Conservation (phyloP, 2,797 vertebrate genomes). For the Pseudotriccus pelzelni region DNA sequence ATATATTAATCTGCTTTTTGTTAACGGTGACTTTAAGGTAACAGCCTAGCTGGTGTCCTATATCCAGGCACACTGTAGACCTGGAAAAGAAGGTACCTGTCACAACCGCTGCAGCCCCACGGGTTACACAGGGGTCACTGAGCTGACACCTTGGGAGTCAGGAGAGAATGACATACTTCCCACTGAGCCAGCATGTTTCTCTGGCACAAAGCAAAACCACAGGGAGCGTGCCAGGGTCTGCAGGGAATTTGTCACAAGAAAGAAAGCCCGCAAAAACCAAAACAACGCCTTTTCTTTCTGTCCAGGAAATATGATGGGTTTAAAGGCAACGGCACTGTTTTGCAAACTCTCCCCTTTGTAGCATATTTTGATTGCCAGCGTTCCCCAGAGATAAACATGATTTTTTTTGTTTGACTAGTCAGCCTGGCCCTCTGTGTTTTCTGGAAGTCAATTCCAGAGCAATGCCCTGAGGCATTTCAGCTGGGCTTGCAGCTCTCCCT, state of each 20-base stretch:
- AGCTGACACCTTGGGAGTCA: not conserved
- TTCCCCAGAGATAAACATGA: not conserved
- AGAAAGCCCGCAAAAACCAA: not conserved
- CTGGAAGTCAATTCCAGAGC: not conserved
- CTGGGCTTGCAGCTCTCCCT: not conserved
- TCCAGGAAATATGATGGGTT: constrained; percentile 8
- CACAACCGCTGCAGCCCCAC: not conserved
- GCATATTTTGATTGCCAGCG: not conserved
- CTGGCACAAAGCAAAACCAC: not conserved
- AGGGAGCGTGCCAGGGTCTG: not conserved
- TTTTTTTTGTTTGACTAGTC: not conserved
- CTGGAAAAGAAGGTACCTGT: not conserved
- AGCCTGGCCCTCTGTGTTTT: not conserved
- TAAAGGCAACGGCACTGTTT: not conserved
- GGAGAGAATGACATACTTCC: not conserved
- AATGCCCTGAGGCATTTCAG: not conserved
- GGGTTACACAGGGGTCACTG: not conserved
- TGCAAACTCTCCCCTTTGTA: constrained; percentile 4
- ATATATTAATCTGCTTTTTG: not conserved
- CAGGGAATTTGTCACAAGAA: constrained; percentile 8
- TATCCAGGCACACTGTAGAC: not conserved
- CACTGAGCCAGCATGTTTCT: not conserved
- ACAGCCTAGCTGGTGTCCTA: accelerated
- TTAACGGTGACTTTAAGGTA: not conserved
- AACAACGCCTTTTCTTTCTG: not conserved